These are phyloP conservation scores for Tetrao urogallus DNA, from an alignment of 2,113 vertebrate species.

Conservation along the genomic window DNA sequence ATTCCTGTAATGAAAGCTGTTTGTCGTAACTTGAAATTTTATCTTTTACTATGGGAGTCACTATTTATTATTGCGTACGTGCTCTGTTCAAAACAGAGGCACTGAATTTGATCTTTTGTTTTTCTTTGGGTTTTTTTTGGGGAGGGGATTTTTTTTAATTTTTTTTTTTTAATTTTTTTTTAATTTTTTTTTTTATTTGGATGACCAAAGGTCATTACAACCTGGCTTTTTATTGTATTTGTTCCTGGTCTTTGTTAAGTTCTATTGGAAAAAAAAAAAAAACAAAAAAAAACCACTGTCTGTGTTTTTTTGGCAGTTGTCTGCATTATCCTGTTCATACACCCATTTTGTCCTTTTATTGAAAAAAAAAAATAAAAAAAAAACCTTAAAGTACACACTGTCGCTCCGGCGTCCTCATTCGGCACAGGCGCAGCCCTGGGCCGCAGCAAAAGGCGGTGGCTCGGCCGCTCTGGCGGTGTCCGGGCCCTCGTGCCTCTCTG, in stretches of 20 bases:
- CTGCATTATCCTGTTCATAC: constrained; percentile 99
- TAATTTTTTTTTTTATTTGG: constrained; percentile 85
- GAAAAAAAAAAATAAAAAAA: constrained; percentile 99
- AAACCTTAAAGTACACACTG: constrained; percentile 91
- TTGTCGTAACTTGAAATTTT: constrained; percentile 99
- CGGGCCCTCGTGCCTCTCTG: neutral
- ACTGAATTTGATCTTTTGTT: constrained; percentile 91
- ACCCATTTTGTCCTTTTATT: constrained; percentile 99
- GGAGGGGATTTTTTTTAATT: constrained; percentile 32
- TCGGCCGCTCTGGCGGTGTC: too few relatives aligned
- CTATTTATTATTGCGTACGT: constrained; percentile 99
- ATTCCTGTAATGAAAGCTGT: constrained; percentile 99
- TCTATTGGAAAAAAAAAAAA: constrained; percentile 87
- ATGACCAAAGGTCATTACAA: constrained; percentile 98
- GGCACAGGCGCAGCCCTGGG: constrained; percentile 73
- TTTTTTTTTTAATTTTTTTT: constrained; percentile 75
- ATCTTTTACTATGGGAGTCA: constrained; percentile 99
- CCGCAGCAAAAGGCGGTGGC: neutral
- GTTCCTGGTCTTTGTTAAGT: constrained; percentile 99
- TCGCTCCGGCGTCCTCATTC: constrained; percentile 89
- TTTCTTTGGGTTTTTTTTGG: constrained; percentile 78
- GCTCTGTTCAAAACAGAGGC: constrained; percentile 98
- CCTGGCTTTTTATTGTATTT: constrained; percentile 96
- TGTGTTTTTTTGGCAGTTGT: constrained; percentile 99
- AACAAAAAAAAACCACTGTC: constrained; percentile 90